phyloP scores from a whole-genome alignment of 2,113 vertebrate species.

The Lutjanus erythropterus region DNA sequence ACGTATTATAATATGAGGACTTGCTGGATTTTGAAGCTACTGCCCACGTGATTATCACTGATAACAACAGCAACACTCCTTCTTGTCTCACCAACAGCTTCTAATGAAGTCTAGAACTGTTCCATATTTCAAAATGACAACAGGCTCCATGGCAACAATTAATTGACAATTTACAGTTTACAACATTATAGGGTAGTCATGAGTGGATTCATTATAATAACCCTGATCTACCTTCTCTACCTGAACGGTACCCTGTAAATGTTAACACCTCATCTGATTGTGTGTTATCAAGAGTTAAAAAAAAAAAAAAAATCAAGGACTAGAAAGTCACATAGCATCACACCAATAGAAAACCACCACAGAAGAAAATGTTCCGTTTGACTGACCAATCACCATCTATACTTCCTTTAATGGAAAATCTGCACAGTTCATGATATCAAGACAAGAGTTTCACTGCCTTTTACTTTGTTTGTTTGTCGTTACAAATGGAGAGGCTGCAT shows the following conservation, averaged over 20 bases:
- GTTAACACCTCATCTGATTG: neutral
- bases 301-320: neutral
- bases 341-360: neutral
- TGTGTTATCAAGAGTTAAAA: neutral
- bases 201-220: too few species aligned
- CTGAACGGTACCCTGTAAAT: neutral
- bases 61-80: too few species aligned
- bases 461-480: neutral
- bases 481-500: conserved; percentile 25
- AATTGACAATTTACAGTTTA: too few species aligned
- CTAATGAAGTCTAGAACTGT: too few species aligned
- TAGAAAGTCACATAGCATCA: neutral
- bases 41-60: too few species aligned
- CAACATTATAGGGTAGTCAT: too few species aligned
- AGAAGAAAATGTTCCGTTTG: conserved; percentile 12
- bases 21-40: too few species aligned
- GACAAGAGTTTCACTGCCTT: neutral
- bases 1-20: too few species aligned
- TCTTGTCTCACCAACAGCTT: too few species aligned
- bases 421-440: neutral
- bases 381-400: conserved; percentile 27
- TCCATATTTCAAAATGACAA: too few species aligned
- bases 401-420: conserved; percentile 29
- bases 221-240: fast-evolving
- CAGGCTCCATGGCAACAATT: too few species aligned